phyloP scores from a whole-genome alignment of 2,113 vertebrate genomes.

The Nymphicus hollandicus region DNA sequence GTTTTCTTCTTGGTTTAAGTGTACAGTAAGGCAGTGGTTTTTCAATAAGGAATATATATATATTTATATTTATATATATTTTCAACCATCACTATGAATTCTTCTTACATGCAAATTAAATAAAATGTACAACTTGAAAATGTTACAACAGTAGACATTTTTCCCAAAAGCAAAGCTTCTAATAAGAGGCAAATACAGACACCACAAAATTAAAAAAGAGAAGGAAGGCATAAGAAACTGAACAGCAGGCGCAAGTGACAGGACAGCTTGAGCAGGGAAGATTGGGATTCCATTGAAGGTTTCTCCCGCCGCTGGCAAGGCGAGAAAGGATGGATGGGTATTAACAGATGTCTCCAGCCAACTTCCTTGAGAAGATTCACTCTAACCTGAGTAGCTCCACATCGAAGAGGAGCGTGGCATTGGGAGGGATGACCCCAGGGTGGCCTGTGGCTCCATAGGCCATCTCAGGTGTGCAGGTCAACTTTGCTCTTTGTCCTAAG shows the following conservation, averaged over 20 bases:
- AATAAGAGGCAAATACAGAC: constrained; percentile 52
- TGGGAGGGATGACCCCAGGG: constrained; percentile 96
- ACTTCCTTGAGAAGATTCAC: constrained; percentile 71
- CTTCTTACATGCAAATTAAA: constrained; percentile 76
- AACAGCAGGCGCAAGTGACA: constrained; percentile 26
- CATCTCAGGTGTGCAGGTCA: constrained; percentile 97
- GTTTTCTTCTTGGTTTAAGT: constrained; percentile 71
- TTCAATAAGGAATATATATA: constrained; percentile 76
- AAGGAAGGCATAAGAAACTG: not conserved
- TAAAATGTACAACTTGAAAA: constrained; percentile 79
- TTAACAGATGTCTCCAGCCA: constrained; percentile 52
- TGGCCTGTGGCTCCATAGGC: constrained; percentile 94
- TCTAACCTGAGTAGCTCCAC: constrained; percentile 97
- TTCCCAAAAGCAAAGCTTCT: constrained; percentile 65
- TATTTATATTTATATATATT: constrained; percentile 59
- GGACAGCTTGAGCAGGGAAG: constrained; percentile 65
- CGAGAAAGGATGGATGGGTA: constrained; percentile 39
- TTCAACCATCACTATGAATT: constrained; percentile 63
- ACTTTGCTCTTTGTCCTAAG: constrained; percentile 94
- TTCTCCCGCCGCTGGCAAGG: not conserved
- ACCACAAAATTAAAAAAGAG: constrained; percentile 57
- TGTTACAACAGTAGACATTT: constrained; percentile 49
- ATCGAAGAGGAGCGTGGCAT: constrained; percentile 96
- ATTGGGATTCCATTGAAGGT: constrained; percentile 60
- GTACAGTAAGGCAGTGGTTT: constrained; percentile 88